These are phyloP conservation scores for Meghimatium bilineatum DNA, from an alignment of 2,888 invertebrate genomes.

Conservation along the genomic window DNA sequence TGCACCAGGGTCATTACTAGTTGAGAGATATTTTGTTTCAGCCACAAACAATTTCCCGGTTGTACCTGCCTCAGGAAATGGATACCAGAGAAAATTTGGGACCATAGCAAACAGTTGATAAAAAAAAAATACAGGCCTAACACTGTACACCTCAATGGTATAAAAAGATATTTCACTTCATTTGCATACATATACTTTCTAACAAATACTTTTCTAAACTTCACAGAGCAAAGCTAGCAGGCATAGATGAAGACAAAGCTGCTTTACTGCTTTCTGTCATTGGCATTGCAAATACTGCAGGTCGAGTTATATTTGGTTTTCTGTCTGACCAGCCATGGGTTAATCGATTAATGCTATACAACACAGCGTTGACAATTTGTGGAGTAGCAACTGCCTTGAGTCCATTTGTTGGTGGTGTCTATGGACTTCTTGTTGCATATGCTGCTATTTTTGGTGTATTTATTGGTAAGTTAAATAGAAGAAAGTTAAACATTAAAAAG, in stretches of 20 bases:
- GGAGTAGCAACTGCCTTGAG: conserved; percentile 91
- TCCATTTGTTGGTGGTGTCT: conserved; percentile 81
- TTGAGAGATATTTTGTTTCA: too few relatives aligned
- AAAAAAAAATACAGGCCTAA: too few relatives aligned
- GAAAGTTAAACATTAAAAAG: too few relatives aligned
- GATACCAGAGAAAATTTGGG: too few relatives aligned
- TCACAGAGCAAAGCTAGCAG: conserved; percentile 80
- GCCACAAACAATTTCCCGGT: too few relatives aligned
- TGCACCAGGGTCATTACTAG: too few relatives aligned
- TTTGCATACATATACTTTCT: too few relatives aligned
- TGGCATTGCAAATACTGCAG: conserved; percentile 93
- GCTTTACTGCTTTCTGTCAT: conserved; percentile 88
- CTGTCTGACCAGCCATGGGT: conserved; percentile 86
- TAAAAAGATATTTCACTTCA: too few relatives aligned
- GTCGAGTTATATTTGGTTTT: conserved; percentile 87
- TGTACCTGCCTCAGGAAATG: too few relatives aligned
- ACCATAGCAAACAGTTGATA: too few relatives aligned
- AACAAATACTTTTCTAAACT: neutral
- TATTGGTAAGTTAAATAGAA: conserved; percentile 87
- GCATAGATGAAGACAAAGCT: conserved; percentile 77
- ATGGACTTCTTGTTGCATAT: conserved; percentile 86
- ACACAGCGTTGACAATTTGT: conserved; percentile 89
- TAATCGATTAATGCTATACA: conserved; percentile 92
- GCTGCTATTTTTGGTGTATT: conserved; percentile 91
- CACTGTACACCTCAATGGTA: too few relatives aligned